A percentile compares a stretch with the other conserved stretches of the same genome.
Evolutionary conservation across 64 coral and sea anemone genomes (phyloP).

Genomic region (Stylophora pistillata): DNA sequence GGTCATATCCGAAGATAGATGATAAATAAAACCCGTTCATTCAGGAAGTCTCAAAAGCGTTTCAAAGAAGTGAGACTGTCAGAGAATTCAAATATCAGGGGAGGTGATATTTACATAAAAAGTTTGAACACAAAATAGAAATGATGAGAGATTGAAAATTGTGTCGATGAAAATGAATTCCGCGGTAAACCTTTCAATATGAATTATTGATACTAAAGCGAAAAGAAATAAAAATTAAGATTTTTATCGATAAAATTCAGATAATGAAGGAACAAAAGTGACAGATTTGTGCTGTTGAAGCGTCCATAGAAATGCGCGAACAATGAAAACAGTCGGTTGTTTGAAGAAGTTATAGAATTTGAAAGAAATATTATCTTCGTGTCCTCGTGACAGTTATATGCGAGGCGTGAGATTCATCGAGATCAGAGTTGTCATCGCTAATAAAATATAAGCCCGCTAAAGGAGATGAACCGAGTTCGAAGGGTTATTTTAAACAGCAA

Average conservation of each 20-base stretch:
- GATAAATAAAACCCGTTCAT: background rate
- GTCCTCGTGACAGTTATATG: background rate
- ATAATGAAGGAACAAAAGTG: background rate
- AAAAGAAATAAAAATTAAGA: background rate
- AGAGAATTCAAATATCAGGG: background rate
- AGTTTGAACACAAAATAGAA: background rate
- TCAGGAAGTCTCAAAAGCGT: background rate
- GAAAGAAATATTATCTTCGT: background rate
- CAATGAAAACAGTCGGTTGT: background rate
- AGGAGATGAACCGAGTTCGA: background rate
- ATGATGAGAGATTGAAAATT: background rate
- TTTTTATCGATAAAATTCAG: background rate
- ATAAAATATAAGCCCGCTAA: background rate
- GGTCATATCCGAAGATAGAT: background rate
- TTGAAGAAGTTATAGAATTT: background rate
- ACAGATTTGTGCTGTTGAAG: background rate
- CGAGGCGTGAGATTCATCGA: background rate
- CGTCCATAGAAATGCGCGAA: background rate
- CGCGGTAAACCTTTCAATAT: background rate
- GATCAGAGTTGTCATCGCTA: slow-evolving; percentile 1
- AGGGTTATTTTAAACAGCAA: background rate
- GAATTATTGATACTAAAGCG: background rate
- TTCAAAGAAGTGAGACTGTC: background rate
- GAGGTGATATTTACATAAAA: slow-evolving; percentile 20
- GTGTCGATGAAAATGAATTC: background rate